phyloP scores from a whole-genome alignment of 64 coral and sea anemone genomes.

The Pocillopora damicornis region DNA sequence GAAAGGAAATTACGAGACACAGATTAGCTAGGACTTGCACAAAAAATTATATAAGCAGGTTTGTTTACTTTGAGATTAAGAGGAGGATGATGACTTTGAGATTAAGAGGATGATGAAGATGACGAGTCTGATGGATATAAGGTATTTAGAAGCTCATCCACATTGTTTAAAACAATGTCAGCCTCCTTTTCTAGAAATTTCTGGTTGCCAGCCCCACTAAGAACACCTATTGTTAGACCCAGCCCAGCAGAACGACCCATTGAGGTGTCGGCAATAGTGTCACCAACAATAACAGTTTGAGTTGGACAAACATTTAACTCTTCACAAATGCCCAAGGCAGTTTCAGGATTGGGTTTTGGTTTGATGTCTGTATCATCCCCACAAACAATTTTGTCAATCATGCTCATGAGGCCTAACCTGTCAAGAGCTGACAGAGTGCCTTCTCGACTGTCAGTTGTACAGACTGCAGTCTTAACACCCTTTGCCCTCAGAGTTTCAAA shows the following conservation, averaged over 20 bases:
- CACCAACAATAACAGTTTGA: conserved; percentile 81
- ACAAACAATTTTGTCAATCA: conserved; percentile 88
- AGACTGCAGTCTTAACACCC: conserved; percentile 82
- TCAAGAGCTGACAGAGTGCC: conserved; percentile 83
- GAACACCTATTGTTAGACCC: conserved; percentile 81
- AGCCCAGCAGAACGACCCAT: conserved; percentile 86
- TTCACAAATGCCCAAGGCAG: conserved; percentile 81
- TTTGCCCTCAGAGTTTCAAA: conserved; percentile 67
- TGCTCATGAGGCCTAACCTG: conserved; percentile 54
- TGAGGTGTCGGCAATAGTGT: conserved; percentile 80
- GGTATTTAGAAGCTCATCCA: conserved; percentile 72
- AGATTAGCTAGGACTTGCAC: too few relatives aligned
- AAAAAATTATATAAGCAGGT: too few relatives aligned
- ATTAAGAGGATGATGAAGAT: background rate
- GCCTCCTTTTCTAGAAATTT: conserved; percentile 66
- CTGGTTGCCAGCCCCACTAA: conserved; percentile 76
- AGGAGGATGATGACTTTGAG: background rate
- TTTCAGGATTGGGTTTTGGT: conserved; percentile 85
- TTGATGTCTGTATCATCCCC: conserved; percentile 72
- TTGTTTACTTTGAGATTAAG: too few relatives aligned
- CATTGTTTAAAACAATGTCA: conserved; percentile 74
- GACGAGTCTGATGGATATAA: conserved; percentile 40
- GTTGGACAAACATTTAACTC: conserved; percentile 67
- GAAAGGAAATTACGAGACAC: too few relatives aligned
- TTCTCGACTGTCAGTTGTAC: conserved; percentile 71